phyloP scores from a whole-genome alignment of 1,140 invertebrate genomes.

The Anastatus disparis region DNA sequence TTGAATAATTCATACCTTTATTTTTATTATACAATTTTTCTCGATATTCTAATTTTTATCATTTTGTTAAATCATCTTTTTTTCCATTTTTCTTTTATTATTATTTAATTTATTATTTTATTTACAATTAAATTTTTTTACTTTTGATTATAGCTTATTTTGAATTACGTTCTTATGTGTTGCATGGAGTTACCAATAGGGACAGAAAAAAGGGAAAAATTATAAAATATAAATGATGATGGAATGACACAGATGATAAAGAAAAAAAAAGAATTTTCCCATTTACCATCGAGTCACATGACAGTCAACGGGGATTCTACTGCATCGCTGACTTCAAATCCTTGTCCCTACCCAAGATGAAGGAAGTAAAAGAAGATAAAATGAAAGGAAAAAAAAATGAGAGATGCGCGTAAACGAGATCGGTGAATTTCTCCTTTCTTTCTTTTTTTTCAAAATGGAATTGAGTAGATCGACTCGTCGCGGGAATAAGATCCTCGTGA shows the following conservation, averaged over 20 bases:
- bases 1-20: too few relatives aligned
- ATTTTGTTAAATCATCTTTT: not conserved
- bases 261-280: conserved; percentile 36
- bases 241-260: not conserved
- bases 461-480: conserved; percentile 37
- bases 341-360: conserved; percentile 18
- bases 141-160: conserved; percentile 29
- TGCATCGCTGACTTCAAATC: conserved; percentile 33
- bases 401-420: conserved; percentile 9
- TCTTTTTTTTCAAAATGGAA: conserved; percentile 33
- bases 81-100: not conserved
- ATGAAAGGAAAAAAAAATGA: not conserved
- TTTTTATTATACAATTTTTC: too few relatives aligned
- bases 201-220: not conserved
- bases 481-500: conserved; percentile 41
- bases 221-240: not conserved
- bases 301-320: conserved; percentile 37
- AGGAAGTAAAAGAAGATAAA: conserved; percentile 2
- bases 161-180: conserved; percentile 25
- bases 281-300: conserved; percentile 34
- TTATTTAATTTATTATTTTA: not conserved
- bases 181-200: not conserved
- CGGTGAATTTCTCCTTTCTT: not conserved
- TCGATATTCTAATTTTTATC: too few relatives aligned
- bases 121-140: conserved; percentile 12